Percentiles rank a stretch among this genome's conserved stretches.
These are phyloP conservation scores for Ganaspis brasiliensis DNA, from an alignment of 2,888 invertebrate species.

Conservation along the genomic window DNA sequence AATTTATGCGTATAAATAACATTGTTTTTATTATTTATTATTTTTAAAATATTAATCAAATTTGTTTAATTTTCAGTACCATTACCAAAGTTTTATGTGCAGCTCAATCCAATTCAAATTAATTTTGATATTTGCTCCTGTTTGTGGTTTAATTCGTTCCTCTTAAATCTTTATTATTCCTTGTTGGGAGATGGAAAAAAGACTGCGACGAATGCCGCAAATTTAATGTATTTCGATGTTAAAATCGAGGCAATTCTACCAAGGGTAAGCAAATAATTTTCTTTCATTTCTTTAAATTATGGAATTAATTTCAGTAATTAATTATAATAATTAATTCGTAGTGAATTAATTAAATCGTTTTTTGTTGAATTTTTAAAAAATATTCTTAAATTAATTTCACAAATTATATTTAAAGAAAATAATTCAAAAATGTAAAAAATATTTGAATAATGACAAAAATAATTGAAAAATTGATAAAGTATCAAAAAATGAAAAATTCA, in stretches of 20 bases:
- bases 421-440: slow-evolving; percentile 34
- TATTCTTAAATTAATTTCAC: no score
- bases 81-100: slow-evolving; percentile 94
- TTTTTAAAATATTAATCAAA: slow-evolving; percentile 30
- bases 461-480: no score
- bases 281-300: no score
- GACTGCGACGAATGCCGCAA: slow-evolving; percentile 69
- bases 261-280: slow-evolving; percentile 83
- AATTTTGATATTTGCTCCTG: slow-evolving; percentile 93
- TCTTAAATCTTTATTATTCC: slow-evolving; percentile 91
- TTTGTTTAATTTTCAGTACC: slow-evolving; percentile 86
- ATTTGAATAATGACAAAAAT: no score
- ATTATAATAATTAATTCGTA: no score
- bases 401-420: slow-evolving; percentile 28
- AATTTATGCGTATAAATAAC: no score
- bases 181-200: slow-evolving; percentile 82
- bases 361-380: no score
- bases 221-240: slow-evolving; percentile 89
- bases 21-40: no score
- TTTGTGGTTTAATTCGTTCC: slow-evolving; percentile 97
- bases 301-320: no score
- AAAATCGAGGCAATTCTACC: slow-evolving; percentile 97
- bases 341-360: no score
- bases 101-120: slow-evolving; percentile 94
- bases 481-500: no score